phyloP scores from a whole-genome alignment of 2,797 vertebrate species.

The Champsocephalus gunnari region DNA sequence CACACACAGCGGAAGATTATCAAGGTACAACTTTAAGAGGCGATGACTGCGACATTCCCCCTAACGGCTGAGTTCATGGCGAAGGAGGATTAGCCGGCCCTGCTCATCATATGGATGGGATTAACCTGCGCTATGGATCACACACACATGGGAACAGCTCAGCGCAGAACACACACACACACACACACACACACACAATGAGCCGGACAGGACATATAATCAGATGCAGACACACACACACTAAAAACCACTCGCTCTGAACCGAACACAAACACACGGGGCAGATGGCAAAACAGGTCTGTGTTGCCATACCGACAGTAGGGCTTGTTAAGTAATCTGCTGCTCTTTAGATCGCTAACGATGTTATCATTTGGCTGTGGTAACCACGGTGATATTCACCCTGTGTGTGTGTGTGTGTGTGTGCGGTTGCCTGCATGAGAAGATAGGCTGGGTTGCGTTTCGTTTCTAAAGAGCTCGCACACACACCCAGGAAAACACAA shows the following conservation, averaged over 20 bases:
- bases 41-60: slow-evolving; percentile 69
- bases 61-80: slow-evolving; percentile 71
- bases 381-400: slow-evolving; percentile 62
- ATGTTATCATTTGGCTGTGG: slow-evolving; percentile 71
- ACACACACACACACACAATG: slow-evolving; percentile 30
- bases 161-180: slow-evolving; percentile 10
- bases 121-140: slow-evolving; percentile 77
- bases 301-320: slow-evolving; percentile 73
- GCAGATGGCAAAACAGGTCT: slow-evolving; percentile 43
- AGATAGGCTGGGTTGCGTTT: slow-evolving; percentile 51
- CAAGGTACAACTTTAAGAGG: slow-evolving; percentile 67
- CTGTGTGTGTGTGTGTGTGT: neutral
- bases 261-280: slow-evolving; percentile 6
- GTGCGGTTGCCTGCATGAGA: slow-evolving; percentile 44
- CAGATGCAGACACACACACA: slow-evolving; percentile 43
- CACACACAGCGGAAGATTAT: slow-evolving; percentile 47
- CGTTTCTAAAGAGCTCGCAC: slow-evolving; percentile 42
- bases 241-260: slow-evolving; percentile 25
- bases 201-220: slow-evolving; percentile 34
- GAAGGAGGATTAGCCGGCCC: slow-evolving; percentile 68
- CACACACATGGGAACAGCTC: slow-evolving; percentile 60
- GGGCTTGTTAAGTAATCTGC: slow-evolving; percentile 72
- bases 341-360: slow-evolving; percentile 71
- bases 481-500: slow-evolving; percentile 54
- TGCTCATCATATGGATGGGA: slow-evolving; percentile 79